Conservation (phyloP, 1,140 invertebrate genomes). For the Nomia melanderi region DNA sequence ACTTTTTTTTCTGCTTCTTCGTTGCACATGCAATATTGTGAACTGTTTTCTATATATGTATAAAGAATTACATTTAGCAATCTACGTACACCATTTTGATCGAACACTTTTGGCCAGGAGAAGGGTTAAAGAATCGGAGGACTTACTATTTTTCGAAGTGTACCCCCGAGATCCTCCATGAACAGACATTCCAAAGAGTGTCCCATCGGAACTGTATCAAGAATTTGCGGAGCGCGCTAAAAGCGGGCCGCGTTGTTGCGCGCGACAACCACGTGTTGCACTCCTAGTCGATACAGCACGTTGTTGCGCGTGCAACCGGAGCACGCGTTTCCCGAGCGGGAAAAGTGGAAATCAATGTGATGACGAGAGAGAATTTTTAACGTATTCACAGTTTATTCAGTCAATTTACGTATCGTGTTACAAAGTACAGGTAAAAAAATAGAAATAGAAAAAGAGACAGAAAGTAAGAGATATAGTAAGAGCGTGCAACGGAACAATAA, state of each 20-base stretch:
- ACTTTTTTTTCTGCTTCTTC: too few relatives aligned
- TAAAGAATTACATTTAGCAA: too few relatives aligned
- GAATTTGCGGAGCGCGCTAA: slow-evolving; percentile 12
- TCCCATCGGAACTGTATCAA: too few relatives aligned
- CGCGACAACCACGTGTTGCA: slow-evolving; percentile 65
- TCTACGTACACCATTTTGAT: too few relatives aligned
- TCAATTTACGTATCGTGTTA: not conserved
- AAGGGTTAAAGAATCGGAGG: not conserved
- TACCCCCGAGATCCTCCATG: not conserved
- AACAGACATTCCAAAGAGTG: not conserved
- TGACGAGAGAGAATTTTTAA: not conserved
- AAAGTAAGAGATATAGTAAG: not conserved
- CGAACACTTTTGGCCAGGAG: too few relatives aligned
- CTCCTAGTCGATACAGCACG: slow-evolving; percentile 49
- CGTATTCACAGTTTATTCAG: slow-evolving; percentile 28
- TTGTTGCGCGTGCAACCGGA: slow-evolving; percentile 7
- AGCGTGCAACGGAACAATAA: not conserved
- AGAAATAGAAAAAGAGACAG: too few relatives aligned
- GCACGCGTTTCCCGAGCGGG: not conserved
- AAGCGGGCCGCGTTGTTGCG: slow-evolving; percentile 44
- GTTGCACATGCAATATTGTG: too few relatives aligned
- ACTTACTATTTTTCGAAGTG: not conserved
- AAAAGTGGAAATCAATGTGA: slow-evolving; percentile 28
- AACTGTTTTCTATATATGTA: too few relatives aligned
- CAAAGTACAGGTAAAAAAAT: not conserved